Evolutionary conservation across 2,797 vertebrate genomes (phyloP), one percentile per base, ranked within the genome.

Genomic region (Bradypodion ventrale): DNA sequence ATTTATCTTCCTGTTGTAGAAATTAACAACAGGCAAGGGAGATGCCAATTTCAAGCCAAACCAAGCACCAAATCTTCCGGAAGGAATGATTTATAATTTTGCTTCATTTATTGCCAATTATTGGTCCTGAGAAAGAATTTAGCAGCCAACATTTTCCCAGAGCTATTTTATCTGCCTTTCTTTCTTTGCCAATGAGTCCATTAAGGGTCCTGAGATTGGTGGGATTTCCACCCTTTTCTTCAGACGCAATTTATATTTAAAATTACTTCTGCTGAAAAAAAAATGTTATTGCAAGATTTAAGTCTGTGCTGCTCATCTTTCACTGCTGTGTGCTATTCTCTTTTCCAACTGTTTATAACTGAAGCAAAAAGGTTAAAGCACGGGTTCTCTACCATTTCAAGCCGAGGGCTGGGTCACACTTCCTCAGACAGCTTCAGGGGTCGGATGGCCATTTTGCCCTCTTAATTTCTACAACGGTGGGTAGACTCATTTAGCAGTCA

Each of bases 91-190:
- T 85, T 69, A 37, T 5, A 19, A 66, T 49, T 73, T 75, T 29
- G 35, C 44, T 46, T 60, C 37, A 85, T 76, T 81, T 91, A 92
- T 93, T 93, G 91, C 95, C 63, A 89, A 92, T 89, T 78, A 86
- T 49, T 87, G 87, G 91, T 93, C 93, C 94, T 92, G 92, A 94
- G 94, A 92, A 92, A 83, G 84, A 89, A 85, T 88, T 78, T 88
- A 91, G 90, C 92, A 94, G 92, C 59, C 89, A 84, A 89, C 46
- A 78, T 63, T 81, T 89, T 83, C 87, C 89, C 83, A 88, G 84
- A 56, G 75, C 72, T 35, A 85, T 79, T 90, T 87, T 59, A 87
- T 88, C 90, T 86, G 21, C 32, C 49, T 1, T 35, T 62, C 82
- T 83, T 87, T 85, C 79, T 44, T 84, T 3, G 15, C 25, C 44